Base-by-base conservation (phyloP, 2,888 invertebrate species). In the Sarcophaga variegata region DNA sequence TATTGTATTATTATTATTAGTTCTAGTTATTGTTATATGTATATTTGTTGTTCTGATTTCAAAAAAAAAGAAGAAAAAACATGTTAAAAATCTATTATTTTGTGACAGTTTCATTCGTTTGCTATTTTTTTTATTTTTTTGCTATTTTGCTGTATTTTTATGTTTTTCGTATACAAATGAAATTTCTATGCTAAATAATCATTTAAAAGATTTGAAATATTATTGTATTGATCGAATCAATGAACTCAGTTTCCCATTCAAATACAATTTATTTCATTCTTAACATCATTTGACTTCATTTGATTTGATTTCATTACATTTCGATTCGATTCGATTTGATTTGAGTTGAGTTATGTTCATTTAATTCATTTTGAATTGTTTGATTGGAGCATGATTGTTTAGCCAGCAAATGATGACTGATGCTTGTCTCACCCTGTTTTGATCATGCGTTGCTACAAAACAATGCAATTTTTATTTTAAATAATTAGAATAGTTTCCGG, bases 401-500 rank as follows among this genome's bases (percentile, higher is more conserved):
- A 77, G 49, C 66, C 74, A 70, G 83, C 71, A 79, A 82, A 87
- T 75, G 84, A 84, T 87, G 81, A 84, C 81, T 87, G 84, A 81
- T 84, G 78, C 17, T 83, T 83, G 87, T 83, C 77, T 87, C 84
- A 71, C 87, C 87, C 87, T 81, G 84, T 84, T 87, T 84, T 70
- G 71, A 82, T 37, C 37, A 37, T 84, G 81, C 76, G 80, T 54
- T 54, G 54, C 17, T 17, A 17, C 3, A 14, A 76, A 62, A 87
- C 84, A 87, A 87, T 87, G 76, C 87, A 87, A 82, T 71, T 54
- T 54, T 84, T 62, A 84, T 84, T 84, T 81, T 87, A 84, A 82
- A 84, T 84, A 87, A 87, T 87, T 87, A 84, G 84, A 79, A 76
- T 75, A 81, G 79, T 84, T 82, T 87, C 87, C 87, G 84, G 87